phyloP scores from a whole-genome alignment of 2,797 vertebrate genomes.

The Gallinago stenura region DNA sequence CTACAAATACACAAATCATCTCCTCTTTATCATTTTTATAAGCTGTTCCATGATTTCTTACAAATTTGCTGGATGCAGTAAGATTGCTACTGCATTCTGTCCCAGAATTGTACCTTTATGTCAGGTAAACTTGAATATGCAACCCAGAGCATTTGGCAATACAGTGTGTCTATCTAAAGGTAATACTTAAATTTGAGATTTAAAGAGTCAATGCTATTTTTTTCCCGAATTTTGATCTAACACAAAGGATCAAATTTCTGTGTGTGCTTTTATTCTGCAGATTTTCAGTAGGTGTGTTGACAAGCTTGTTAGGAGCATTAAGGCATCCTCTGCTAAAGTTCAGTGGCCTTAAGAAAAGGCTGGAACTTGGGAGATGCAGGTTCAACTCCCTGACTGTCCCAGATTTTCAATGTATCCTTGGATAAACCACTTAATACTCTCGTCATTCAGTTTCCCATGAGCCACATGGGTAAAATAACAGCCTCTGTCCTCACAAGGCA shows the following conservation, averaged over 20 bases:
- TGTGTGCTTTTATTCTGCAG: neutral
- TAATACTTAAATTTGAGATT: neutral
- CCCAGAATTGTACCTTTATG: neutral
- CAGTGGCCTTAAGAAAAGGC: neutral
- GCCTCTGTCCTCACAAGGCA: neutral
- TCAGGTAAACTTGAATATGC: neutral
- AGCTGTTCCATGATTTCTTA: neutral
- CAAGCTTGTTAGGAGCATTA: neutral
- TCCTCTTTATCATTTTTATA: neutral
- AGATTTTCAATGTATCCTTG: neutral
- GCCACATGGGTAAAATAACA: neutral
- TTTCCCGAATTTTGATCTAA: neutral
- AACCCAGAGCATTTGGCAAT: neutral
- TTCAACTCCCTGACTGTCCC: neutral
- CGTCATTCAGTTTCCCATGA: neutral
- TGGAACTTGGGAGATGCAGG: neutral
- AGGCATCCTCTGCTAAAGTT: neutral
- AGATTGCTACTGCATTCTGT: neutral
- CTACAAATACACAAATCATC: neutral
- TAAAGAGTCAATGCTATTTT: neutral
- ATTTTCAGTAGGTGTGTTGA: neutral
- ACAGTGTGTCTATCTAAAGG: neutral
- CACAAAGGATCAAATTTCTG: neutral
- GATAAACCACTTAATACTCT: neutral
- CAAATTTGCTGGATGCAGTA: neutral